These are phyloP conservation scores for Drosophila mettleri DNA, from an alignment of 2,888 invertebrate genomes.

Conservation along the genomic window DNA sequence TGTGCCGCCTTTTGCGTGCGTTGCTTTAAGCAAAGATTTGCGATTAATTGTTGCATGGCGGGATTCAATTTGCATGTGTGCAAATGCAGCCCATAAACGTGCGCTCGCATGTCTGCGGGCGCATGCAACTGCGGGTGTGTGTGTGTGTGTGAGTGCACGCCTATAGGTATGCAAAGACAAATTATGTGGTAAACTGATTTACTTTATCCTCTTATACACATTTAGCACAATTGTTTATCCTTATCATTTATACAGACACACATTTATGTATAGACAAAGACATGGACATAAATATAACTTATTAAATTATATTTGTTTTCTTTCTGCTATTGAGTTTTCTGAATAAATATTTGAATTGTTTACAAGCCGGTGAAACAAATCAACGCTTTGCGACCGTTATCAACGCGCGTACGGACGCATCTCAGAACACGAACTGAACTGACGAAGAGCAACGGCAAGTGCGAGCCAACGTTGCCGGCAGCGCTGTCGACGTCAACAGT, in stretches of 20 bases:
- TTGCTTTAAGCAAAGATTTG: slow-evolving; percentile 79
- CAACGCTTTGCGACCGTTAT: slow-evolving; percentile 54
- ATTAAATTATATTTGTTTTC: slow-evolving; percentile 6
- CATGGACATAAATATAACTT: no score
- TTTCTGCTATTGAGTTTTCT: slow-evolving; percentile 2
- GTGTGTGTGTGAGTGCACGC: slow-evolving; percentile 42
- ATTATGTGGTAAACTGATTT: slow-evolving; percentile 9
- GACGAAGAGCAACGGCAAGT: slow-evolving; percentile 41
- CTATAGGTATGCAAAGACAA: slow-evolving; percentile 51
- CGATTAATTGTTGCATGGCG: slow-evolving; percentile 82
- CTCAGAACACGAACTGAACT: slow-evolving; percentile 83
- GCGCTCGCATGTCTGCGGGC: slow-evolving; percentile 11
- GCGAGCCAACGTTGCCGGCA: slow-evolving; percentile 46
- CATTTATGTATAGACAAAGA: no score
- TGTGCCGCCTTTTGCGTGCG: slow-evolving; percentile 52
- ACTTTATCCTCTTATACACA: slow-evolving; percentile 3
- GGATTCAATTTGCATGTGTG: slow-evolving; percentile 68
- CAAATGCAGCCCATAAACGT: slow-evolving; percentile 13
- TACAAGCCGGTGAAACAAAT: slow-evolving; percentile 53
- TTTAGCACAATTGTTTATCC: slow-evolving; percentile 7
- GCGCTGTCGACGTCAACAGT: slow-evolving; percentile 43
- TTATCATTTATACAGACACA: background rate
- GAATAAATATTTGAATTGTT: slow-evolving; percentile 29
- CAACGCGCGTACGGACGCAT: slow-evolving; percentile 81
- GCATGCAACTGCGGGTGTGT: slow-evolving; percentile 15